phyloP scores from a whole-genome alignment of 2,113 vertebrate species.

The Bufo bufo region DNA sequence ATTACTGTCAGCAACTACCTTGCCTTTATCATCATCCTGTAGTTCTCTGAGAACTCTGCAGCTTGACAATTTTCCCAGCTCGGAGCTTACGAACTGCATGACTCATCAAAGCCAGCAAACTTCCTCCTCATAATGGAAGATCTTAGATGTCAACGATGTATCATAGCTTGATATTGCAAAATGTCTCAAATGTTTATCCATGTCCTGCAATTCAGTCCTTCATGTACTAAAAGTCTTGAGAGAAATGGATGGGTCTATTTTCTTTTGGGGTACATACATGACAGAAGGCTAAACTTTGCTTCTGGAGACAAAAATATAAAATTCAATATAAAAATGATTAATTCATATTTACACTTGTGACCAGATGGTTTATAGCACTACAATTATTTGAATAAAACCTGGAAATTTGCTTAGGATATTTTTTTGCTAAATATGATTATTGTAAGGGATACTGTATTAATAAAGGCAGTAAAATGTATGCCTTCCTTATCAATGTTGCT shows the following conservation, averaged over 20 bases:
- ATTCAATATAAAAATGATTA: no score
- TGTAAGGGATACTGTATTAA: background rate
- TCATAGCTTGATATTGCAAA: slow-evolving; percentile 1
- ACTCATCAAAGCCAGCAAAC: slow-evolving; percentile 14
- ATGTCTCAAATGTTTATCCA: background rate
- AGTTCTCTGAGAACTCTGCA: background rate
- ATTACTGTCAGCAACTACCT: slow-evolving; percentile 38
- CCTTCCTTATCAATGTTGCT: no score
- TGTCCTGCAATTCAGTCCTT: background rate
- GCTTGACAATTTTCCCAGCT: slow-evolving; percentile 15
- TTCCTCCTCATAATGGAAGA: background rate
- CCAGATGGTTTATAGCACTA: background rate
- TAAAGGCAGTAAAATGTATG: no score
- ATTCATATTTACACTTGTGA: background rate
- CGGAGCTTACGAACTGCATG: background rate
- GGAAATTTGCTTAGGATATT: background rate
- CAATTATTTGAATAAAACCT: background rate
- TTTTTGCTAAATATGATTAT: background rate
- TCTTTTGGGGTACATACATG: background rate
- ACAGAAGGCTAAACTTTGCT: background rate
- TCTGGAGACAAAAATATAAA: background rate
- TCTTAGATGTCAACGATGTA: background rate
- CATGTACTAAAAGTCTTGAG: background rate
- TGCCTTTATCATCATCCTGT: slow-evolving; percentile 31
- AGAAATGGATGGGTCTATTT: background rate